A percentile compares a stretch with the other conserved stretches of the same genome.
These are phyloP conservation scores for Kryptopterus vitreolus DNA, from an alignment of 2,797 vertebrate species.

Conservation along the genomic window DNA sequence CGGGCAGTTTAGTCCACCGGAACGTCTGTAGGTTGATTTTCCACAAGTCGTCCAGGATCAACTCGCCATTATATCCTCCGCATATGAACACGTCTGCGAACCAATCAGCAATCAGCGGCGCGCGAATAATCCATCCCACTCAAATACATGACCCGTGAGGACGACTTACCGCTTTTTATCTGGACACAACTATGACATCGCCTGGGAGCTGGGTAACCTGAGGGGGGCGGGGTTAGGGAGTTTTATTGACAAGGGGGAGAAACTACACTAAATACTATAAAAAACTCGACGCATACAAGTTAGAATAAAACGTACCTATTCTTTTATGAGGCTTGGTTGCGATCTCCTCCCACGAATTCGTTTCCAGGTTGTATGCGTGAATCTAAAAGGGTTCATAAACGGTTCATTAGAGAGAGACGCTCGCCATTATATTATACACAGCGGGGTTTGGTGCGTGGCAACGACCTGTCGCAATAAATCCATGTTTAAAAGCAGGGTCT, in stretches of 20 bases:
- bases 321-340: conserved; percentile 93
- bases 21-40: conserved; percentile 91
- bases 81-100: conserved; percentile 90
- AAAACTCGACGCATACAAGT: background rate
- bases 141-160: background rate
- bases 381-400: conserved; percentile 72
- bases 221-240: background rate
- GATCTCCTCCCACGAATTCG: conserved; percentile 98
- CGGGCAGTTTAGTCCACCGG: conserved; percentile 93
- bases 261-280: too few relatives aligned
- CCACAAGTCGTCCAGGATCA: conserved; percentile 94
- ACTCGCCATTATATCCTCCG: conserved; percentile 93
- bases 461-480: too few relatives aligned
- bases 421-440: too few relatives aligned
- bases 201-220: conserved; percentile 95
- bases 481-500: too few relatives aligned
- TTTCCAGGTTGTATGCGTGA: conserved; percentile 97
- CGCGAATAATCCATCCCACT: background rate
- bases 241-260: too few relatives aligned
- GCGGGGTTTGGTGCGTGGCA: too few relatives aligned
- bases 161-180: conserved; percentile 86
- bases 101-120: background rate
- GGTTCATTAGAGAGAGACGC: too few relatives aligned
- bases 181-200: conserved; percentile 98
- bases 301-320: conserved; percentile 78